Percentiles rank a stretch among this genome's conserved stretches.
Evolutionary conservation across 2,113 vertebrate genomes (phyloP).

Genomic region (Urocolius indicus): DNA sequence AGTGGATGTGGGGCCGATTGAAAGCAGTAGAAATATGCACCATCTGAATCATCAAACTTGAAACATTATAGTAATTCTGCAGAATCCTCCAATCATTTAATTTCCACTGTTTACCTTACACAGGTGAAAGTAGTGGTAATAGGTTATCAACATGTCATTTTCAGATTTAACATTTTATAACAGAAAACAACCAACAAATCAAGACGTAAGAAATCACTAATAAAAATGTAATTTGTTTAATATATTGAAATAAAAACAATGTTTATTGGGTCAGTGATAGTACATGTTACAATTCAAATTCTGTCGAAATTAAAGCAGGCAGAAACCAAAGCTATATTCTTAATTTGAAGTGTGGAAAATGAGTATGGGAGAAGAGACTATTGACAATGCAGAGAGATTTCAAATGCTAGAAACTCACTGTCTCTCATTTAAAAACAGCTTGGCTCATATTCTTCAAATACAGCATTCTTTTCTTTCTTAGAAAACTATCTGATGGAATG

Average conservation of each 20-base stretch:
- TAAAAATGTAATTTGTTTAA: background rate
- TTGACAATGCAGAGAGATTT: background rate
- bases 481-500: background rate
- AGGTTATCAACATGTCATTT: background rate
- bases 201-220: background rate
- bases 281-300: background rate
- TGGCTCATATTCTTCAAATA: background rate
- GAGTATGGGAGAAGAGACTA: background rate
- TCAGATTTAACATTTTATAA: background rate
- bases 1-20: fast-evolving
- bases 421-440: background rate
- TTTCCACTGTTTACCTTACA: background rate
- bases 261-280: background rate
- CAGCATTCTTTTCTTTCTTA: background rate
- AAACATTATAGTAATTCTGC: background rate
- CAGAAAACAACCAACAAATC: background rate
- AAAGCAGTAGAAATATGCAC: background rate
- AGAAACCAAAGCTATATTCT: background rate
- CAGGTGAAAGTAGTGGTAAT: background rate
- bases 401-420: background rate
- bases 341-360: background rate
- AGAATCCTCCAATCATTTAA: background rate
- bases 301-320: background rate
- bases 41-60: background rate
- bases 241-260: background rate